Conservation (phyloP, 2,888 invertebrate species). For the Eupsilia transversa region DNA sequence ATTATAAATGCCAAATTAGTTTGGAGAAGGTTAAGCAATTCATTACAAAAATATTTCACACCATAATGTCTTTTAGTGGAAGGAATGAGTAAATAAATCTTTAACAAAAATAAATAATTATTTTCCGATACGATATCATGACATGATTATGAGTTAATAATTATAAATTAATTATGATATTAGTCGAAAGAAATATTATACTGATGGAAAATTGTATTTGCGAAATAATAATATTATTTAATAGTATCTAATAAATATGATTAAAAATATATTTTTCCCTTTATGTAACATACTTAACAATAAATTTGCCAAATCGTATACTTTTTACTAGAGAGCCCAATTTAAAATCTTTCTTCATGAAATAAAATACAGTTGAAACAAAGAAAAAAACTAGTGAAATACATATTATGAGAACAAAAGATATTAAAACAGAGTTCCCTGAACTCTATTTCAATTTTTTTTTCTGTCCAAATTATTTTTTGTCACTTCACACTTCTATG, state of each 20-base stretch:
- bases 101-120: conserved; percentile 64
- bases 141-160: conserved; percentile 18
- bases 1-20: conserved; percentile 65
- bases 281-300: neutral
- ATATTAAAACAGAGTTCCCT: neutral
- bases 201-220: neutral
- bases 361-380: neutral
- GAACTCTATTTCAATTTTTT: too few relatives aligned
- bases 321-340: neutral
- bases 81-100: conserved; percentile 82
- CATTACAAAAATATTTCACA: conserved; percentile 74
- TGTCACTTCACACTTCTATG: neutral
- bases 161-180: neutral
- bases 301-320: conserved; percentile 43
- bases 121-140: conserved; percentile 19
- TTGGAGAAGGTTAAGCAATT: conserved; percentile 63
- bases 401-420: neutral
- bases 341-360: neutral
- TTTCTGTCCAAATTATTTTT: neutral
- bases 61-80: conserved; percentile 84
- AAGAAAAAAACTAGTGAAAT: neutral
- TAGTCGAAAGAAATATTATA: conserved; percentile 12
- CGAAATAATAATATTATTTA: conserved; percentile 5
- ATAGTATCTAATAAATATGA: neutral
- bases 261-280: neutral